Evolutionary conservation across 2,888 invertebrate species (phyloP), one percentile per base, ranked within the genome.

Genomic region (Lepidochrysops patricia): DNA sequence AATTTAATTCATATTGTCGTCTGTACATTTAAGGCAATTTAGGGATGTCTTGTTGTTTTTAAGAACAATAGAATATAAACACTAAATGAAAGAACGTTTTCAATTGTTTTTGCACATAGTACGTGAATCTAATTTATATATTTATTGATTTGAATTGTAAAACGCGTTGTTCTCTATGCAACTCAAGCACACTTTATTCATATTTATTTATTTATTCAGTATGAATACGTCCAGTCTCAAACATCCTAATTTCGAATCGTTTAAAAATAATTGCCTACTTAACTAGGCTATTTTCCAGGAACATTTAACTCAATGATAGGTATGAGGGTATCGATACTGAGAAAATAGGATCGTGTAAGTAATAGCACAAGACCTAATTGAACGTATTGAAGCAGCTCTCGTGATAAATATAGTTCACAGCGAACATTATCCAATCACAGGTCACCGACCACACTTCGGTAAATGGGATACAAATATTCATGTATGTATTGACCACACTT

Each of bases 391-490:
- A 57, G 60, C 52, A 64, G 64, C 68, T 72, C 71, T 72, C 62
- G 63, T 70, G 72, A 72, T 76, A 77, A 74, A 79, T 76, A 75
- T 75, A 77, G 73, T 69, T 65, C 66, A 15, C 61, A 68, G 67
- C 62, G 67, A 54, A 72, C 71, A 82, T 82, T 81, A 82, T 82
- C 70, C 81, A 83, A 82, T 83, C 77, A 73, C 69, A 79, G 80
- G 79, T 79, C 78, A 79, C 74, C 74, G 80, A 76, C 74, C 79
- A 71, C 70, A 64, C 66, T 65, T 57, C 43, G 26, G 56, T 48
- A 54, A 27, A 60, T 62, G 23, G 50, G 26, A 23, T 50, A 34
- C 34, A 50, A 35, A 35, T 5, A 25, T 13, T 19, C 13, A 2
- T 19, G 19, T 43, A 12, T 13, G 12, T 43, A 48, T 43, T 43